Evolutionary conservation across 2,797 vertebrate genomes (phyloP), one percentile per base, ranked within the genome.

Genomic region (Enteromius fasciolatus): DNA sequence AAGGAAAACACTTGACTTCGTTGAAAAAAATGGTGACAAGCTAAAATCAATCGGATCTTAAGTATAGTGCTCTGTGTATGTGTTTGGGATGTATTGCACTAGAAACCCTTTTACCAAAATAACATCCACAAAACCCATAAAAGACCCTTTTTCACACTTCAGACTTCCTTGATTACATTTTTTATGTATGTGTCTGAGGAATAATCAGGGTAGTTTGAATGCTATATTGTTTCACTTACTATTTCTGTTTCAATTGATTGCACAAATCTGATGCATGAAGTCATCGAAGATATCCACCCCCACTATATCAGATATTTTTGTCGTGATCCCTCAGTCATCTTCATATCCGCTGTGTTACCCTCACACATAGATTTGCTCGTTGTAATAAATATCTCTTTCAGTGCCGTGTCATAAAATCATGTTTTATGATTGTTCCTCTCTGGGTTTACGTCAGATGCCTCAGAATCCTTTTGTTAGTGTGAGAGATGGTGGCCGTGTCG

Each of bases 1-100:
- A 94, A 95, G 91, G 90, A 93, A 94, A 95, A 95, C 87, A 92
- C 85, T 93, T 85, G 14, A 85, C 87, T 92, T 91, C 82, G 87
- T 86, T 88, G 85, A 88, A 90, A 86, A 41, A 85, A 86, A 83
- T 76, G 44, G 88, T 89, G 88, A 90, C 78, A 85, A 90, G 90
- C 90, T 90, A 78, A 86, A 66, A 87, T 88, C 88, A 64, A 82
- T 87, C 78, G 78, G 75, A 85, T 90, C 84, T 87, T 54, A 89
- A 86, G 36, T 64, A 68, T 84, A 86, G 79, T 75, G 69, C 52
- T 81, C 79, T 1, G 67, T 50, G 44, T 73, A 69, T 63, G 61
- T 57, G 7, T 82, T 79, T 39, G 67, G n/a, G 44, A 41, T 54
- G 20, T 54, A 5, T 50, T 72, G 54, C 76, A 63, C 69, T 77